Evolutionary conservation across 2,888 invertebrate species (phyloP), one percentile per base, ranked within the genome.

Genomic region (Mimachlamys varia): DNA sequence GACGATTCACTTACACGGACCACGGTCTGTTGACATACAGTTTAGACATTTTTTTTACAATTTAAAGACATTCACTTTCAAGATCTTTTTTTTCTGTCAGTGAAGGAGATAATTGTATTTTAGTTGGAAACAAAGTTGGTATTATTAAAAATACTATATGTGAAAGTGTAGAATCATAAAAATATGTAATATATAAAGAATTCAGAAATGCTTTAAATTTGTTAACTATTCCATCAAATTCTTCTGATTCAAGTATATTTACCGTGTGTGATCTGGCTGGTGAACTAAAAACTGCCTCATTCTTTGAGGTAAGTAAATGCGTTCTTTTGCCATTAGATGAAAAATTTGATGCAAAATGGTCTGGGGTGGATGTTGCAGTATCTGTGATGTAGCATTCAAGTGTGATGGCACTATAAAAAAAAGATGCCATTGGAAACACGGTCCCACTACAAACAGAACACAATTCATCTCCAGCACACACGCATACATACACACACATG

Each of bases 91-190:
- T 91, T 22, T 89, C 76, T 19, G 76, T 89, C 33, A 76, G 88
- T 76, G 19, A 88, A 33, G 49, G 55, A 76, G 89, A 88, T 76
- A 53, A 87, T 50, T 89, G 76, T 62, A 62, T 88, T 44, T 49
- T 44, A 89, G 87, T 87, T 89, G 33, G 87, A 88, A 44, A 87
- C 53, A 49, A 91, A 27, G 88, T 91, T 27, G 27, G 87, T 19
- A 87, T 89, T 37, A 55, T 89, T 7, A 89, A 87, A 89, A 89
- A 89, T 22, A 37, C 50, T 19, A 50, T 89, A 22, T 50, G 44
- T 87, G n/a, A 89, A 53, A 53, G 15, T 53, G 53, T 15, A 17
- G 89, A 89, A 27, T 50, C 87, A 22, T 87, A 87, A 44, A 87
- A 38, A 50, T 89, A 50, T 87, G 33, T 87, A 44, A 37, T 87